phyloP scores from a whole-genome alignment of 2,113 vertebrate genomes.

The Zosterops lateralis region DNA sequence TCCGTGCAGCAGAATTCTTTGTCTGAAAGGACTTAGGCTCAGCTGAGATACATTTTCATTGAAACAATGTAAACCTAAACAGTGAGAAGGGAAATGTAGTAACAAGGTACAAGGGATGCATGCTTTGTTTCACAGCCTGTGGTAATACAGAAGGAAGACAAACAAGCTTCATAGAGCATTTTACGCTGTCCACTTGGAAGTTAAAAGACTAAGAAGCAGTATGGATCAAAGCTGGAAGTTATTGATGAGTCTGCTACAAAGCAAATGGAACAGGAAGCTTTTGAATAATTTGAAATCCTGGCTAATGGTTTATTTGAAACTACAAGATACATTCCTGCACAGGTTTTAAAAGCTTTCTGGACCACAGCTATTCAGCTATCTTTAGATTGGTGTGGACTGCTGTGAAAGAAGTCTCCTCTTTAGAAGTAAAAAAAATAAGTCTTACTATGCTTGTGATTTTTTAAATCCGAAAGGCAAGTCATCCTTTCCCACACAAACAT shows the following conservation, averaged over 20 bases:
- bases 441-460: not conserved
- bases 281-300: not conserved
- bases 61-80: not conserved
- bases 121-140: not conserved
- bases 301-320: not conserved
- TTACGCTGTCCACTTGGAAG: not conserved
- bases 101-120: not conserved
- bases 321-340: not conserved
- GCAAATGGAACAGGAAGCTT: not conserved
- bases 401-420: not conserved
- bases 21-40: not conserved
- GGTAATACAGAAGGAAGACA: not conserved
- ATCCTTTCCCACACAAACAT: constrained; percentile 25
- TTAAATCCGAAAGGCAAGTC: not conserved
- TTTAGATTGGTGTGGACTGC: not conserved
- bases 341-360: not conserved
- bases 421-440: not conserved
- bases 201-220: not conserved
- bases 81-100: not conserved
- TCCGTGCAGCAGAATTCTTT: not conserved
- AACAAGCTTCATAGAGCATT: not conserved
- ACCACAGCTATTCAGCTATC: not conserved
- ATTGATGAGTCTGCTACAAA: not conserved
- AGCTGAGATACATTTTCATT: not conserved
- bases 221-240: not conserved